Conservation (phyloP, 2,797 vertebrate species). For the Chanos chanos region DNA sequence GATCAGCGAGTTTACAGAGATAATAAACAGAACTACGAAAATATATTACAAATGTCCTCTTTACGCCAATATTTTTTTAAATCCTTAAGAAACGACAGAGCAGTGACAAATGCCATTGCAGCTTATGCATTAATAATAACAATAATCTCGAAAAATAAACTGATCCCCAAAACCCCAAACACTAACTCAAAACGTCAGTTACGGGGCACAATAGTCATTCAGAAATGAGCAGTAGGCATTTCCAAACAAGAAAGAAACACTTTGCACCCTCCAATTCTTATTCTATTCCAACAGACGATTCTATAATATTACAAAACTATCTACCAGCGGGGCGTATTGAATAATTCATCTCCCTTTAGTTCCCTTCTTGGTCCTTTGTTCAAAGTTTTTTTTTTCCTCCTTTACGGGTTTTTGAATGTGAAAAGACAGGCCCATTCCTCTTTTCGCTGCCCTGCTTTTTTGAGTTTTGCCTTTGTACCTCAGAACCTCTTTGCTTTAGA, state of each 20-base stretch:
- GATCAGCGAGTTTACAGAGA: no score
- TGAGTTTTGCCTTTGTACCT: slow-evolving; percentile 64
- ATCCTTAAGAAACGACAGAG: no score
- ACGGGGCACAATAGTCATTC: slow-evolving; percentile 53
- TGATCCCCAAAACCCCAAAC: not conserved
- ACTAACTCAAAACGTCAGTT: slow-evolving; percentile 26
- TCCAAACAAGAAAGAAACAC: slow-evolving; percentile 62
- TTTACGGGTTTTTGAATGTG: slow-evolving; percentile 68
- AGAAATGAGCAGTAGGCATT: slow-evolving; percentile 58
- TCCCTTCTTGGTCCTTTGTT: slow-evolving; percentile 69
- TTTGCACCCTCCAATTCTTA: slow-evolving; percentile 63
- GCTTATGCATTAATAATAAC: no score
- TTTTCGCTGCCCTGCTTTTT: slow-evolving; percentile 30
- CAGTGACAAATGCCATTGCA: no score
- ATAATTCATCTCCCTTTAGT: slow-evolving; percentile 71
- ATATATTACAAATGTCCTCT: no score
- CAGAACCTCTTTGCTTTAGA: slow-evolving; percentile 60
- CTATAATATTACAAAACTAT: slow-evolving; percentile 68
- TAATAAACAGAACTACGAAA: no score
- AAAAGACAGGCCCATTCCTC: slow-evolving; percentile 58
- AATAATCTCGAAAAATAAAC: no score
- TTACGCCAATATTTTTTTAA: no score
- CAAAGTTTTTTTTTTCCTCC: slow-evolving; percentile 51
- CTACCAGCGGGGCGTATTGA: slow-evolving; percentile 74
- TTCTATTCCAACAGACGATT: slow-evolving; percentile 57